Evolutionary conservation across 2,113 vertebrate genomes (phyloP), one percentile per base, ranked within the genome.

Genomic region (Pholis gunnellus): DNA sequence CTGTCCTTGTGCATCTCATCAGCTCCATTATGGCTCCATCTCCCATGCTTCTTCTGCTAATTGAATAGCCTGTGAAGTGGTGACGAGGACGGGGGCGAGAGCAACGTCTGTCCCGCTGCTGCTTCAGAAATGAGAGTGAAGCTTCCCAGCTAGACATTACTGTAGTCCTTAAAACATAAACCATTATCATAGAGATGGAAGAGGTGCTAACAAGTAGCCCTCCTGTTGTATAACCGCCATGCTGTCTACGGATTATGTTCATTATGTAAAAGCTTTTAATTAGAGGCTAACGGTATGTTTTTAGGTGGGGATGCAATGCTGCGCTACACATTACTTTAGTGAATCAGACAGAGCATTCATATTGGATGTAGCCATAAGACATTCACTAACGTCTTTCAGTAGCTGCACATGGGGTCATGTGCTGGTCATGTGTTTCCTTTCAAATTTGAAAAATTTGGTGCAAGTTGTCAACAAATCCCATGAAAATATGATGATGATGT

Each of bases 1-100:
- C 93, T 93, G 91, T 94, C 93, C 92, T 93, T 90, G 92, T 93
- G 90, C 93, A 93, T 94, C 91, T 94, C 91, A 92, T 94, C 92
- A 93, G 89, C 83, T 90, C 91, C 91, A 94, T 95, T 93, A 94
- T 89, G 88, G 83, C 89, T 84, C 72, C 85, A 73, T 82, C 90
- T 91, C 89, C 82, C 88, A 78, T 89, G 90, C 83, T 89, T 87
- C 87, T 91, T 31, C 85, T 86, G 88, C 90, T 93, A 93, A 94
- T 94, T 93, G 91, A 94, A 93, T 91, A 90, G 90, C 90, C 87
- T 80, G 87, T 92, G 91, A 93, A 93, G 92, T 92, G 92, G 85
- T 92, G 92, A 88, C 66, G 86, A 78, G 72, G 83, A 90, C 64
- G 88, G 84, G 88, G 87, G 84, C 61, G 87, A 89, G 89, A 88